Evolutionary conservation across 2,797 vertebrate species (phyloP), one percentile per base, ranked within the genome.

Genomic region (Schizopygopsis pylzovi): DNA sequence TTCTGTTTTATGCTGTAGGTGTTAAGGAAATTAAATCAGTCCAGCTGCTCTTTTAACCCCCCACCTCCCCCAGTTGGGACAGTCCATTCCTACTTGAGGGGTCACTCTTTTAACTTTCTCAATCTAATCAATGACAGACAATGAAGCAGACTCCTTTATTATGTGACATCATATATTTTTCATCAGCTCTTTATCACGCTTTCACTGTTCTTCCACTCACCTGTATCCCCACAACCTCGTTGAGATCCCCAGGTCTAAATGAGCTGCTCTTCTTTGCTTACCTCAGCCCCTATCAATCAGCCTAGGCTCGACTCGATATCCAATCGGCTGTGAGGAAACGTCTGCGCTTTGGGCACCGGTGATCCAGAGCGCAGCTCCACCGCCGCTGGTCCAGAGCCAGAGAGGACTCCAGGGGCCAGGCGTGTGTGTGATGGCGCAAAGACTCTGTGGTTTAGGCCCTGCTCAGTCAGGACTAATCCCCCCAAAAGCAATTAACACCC

Each of bases 401-500:
- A 77, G 41, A 22, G 78, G 75, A 61, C 81, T 83, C 81, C 41
- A 3, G 75, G 33, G 84, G 33, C 16, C 63, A 3, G 7, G 79
- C 20, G 25, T 76, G 86, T 79, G 54, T 87, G 87, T 75, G 79
- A 63, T 72, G 28, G 72, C 70, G 83, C 47, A 88, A 87, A 87
- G 54, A 67, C 81, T 82, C 52, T 41, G 22, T 76, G 61, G 85
- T 81, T 85, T 78, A 73, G 81, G 61, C 71, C 75, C 67, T 84
- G 83, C 79, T 87, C 88, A 90, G 87, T 89, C 84, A 68, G 70
- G 78, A 79, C 87, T 91, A 90, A 90, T 88, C 87, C 91, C 71
- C 77, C 67, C 79, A 90, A 88, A 90, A 88, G 88, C 87, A 89
- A 91, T 91, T 88, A 89, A 75, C 88, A 82, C 85, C 82, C 78